Conservation (phyloP, 2,797 vertebrate genomes). For the Apogon talboti region DNA sequence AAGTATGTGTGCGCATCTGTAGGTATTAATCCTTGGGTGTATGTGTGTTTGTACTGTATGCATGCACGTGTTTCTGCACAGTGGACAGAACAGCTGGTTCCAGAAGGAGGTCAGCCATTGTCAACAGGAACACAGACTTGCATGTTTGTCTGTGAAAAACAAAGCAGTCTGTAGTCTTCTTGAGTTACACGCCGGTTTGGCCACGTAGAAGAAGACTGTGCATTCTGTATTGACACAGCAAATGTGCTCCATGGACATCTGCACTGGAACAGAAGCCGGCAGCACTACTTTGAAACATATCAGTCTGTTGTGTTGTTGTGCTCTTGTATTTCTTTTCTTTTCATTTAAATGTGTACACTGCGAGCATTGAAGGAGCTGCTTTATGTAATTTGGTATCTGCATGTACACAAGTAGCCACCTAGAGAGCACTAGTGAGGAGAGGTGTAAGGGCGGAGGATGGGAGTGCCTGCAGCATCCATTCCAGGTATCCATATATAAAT, state of each 20-base stretch:
- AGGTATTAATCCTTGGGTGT: slow-evolving; percentile 56
- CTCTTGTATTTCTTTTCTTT: slow-evolving; percentile 29
- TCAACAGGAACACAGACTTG: slow-evolving; percentile 78
- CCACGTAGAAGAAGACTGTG: slow-evolving; percentile 44
- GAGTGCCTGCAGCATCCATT: slow-evolving; percentile 73
- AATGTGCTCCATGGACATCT: slow-evolving; percentile 53
- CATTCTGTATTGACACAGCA: slow-evolving; percentile 60
- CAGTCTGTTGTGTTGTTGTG: slow-evolving; percentile 19
- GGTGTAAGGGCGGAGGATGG: slow-evolving; percentile 62
- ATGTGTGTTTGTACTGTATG: slow-evolving; percentile 44
- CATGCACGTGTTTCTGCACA: slow-evolving; percentile 62
- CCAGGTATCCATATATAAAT: slow-evolving; percentile 81
- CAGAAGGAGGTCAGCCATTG: slow-evolving; percentile 77
- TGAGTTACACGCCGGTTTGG: slow-evolving; percentile 61
- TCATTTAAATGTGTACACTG: slow-evolving; percentile 22
- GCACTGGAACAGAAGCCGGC: slow-evolving; percentile 54
- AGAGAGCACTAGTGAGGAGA: slow-evolving; percentile 40
- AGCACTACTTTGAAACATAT: slow-evolving; percentile 36
- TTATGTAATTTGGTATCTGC: slow-evolving; percentile 50
- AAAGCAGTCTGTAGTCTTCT: slow-evolving; percentile 69
- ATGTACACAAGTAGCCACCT: slow-evolving; percentile 53
- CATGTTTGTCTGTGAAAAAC: slow-evolving; percentile 75
- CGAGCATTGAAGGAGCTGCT: slow-evolving; percentile 27
- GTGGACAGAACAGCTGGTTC: slow-evolving; percentile 78
- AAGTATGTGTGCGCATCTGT: slow-evolving; percentile 42